A percentile compares a stretch with the other conserved stretches of the same genome.
These are phyloP conservation scores for Sitta carolinensis DNA, from an alignment of 2,797 vertebrate species.

Conservation along the genomic window DNA sequence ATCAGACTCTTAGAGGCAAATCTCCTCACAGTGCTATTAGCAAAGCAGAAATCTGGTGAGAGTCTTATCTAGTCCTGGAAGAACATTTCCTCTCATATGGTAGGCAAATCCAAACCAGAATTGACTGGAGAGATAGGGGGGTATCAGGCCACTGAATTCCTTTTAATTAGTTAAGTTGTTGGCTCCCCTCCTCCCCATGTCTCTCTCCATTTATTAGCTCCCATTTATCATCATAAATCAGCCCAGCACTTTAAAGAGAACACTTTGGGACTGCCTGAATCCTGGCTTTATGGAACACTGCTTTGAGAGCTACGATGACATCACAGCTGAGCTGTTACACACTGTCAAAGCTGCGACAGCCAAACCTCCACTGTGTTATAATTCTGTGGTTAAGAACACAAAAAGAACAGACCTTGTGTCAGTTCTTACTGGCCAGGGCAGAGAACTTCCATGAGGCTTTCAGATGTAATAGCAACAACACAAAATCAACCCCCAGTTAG, in stretches of 20 bases:
- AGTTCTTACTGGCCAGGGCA: neutral
- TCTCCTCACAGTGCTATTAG: neutral
- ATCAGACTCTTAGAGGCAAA: neutral
- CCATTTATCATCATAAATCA: conserved; percentile 49
- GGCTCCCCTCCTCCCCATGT: neutral
- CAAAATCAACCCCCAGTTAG: neutral
- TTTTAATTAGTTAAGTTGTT: neutral
- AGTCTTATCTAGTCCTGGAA: neutral
- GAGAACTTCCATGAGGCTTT: neutral
- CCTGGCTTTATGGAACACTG: neutral
- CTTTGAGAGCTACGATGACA: conserved; percentile 21
- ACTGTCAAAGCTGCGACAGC: neutral
- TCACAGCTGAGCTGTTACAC: neutral
- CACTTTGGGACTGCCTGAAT: neutral
- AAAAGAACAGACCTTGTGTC: neutral
- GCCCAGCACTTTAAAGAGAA: neutral
- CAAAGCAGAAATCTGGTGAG: neutral
- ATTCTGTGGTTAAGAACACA: neutral
- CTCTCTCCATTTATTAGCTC: conserved; percentile 20
- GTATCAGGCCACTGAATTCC: neutral
- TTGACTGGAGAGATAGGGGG: neutral
- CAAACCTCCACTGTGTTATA: neutral
- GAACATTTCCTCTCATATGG: neutral
- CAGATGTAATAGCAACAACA: neutral
- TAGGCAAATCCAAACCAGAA: neutral